Conservation (phyloP, 1,140 invertebrate genomes). For the Myzus persicae region DNA sequence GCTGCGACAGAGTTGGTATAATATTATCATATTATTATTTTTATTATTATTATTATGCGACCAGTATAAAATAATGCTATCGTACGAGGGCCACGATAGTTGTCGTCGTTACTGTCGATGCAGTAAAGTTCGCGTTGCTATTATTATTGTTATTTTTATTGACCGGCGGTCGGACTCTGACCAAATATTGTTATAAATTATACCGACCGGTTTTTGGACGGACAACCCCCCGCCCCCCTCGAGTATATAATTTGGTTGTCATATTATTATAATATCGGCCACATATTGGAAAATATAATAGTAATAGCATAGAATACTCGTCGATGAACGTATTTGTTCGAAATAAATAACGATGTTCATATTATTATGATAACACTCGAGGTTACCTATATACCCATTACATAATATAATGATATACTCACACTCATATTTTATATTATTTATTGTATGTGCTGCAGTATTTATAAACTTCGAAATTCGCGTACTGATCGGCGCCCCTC, state of each 20-base stretch:
- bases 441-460: background rate
- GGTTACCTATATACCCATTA: background rate
- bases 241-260: background rate
- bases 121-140: background rate
- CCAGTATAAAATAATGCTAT: background rate
- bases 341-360: background rate
- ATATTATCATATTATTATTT: background rate
- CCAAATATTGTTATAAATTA: conserved; percentile 15
- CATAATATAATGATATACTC: too few species aligned
- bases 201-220: background rate
- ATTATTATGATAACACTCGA: background rate
- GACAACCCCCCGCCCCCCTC: too few species aligned
- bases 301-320: background rate
- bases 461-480: background rate
- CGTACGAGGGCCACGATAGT: background rate
- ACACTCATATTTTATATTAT: background rate
- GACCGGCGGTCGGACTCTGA: background rate
- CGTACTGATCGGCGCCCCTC: background rate
- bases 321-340: background rate
- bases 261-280: background rate
- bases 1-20: background rate
- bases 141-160: background rate
- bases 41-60: too few species aligned
- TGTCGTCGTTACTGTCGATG: background rate
- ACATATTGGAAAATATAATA: background rate